phyloP scores from a whole-genome alignment of 2,888 invertebrate species.

The Cynaeus angustus region DNA sequence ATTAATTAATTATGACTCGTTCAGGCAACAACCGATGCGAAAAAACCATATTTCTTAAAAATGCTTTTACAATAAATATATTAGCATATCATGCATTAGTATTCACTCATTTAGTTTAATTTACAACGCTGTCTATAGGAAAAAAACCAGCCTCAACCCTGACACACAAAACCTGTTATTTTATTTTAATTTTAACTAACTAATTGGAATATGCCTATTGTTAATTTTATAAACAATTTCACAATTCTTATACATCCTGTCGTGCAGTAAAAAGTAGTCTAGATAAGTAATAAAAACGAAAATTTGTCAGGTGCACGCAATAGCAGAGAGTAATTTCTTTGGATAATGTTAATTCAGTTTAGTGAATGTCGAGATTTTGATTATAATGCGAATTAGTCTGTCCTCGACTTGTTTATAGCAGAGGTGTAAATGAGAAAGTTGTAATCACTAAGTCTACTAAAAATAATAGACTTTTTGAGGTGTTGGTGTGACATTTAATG shows the following conservation, averaged over 20 bases:
- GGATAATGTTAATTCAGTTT: no score
- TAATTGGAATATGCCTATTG: no score
- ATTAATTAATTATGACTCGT: background rate
- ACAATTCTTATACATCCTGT: no score
- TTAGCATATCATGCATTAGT: background rate
- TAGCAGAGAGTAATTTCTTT: no score
- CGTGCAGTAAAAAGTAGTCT: no score
- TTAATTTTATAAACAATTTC: no score
- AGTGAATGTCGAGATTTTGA: no score
- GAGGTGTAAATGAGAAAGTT: slow-evolving; percentile 7
- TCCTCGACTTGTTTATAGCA: slow-evolving; percentile 3
- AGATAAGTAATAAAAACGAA: no score
- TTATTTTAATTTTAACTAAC: slow-evolving; percentile 16
- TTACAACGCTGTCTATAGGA: background rate
- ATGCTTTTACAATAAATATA: background rate
- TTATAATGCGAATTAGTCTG: background rate
- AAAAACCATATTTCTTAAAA: background rate
- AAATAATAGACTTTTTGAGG: no score
- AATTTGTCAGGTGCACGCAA: no score
- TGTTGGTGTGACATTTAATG: no score
- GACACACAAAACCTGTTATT: slow-evolving; percentile 12
- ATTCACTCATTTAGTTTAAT: background rate
- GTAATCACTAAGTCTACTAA: background rate
- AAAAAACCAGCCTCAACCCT: slow-evolving; percentile 5
- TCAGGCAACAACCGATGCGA: no score